phyloP scores from a whole-genome alignment of 2,113 vertebrate genomes.

The Athene cunicularia region DNA sequence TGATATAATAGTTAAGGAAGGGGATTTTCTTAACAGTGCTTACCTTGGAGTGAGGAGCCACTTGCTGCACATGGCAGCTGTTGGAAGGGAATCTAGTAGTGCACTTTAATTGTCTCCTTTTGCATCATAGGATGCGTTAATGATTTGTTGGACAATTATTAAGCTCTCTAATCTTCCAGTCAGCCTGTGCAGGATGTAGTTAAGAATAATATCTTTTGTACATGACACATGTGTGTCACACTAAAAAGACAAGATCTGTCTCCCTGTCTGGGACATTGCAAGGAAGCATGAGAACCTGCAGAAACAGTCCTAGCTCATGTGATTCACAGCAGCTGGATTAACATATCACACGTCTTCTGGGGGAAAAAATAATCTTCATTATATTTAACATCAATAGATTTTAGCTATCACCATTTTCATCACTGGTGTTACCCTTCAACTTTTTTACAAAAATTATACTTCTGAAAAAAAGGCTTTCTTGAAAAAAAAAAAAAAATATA shows the following conservation, averaged over 20 bases:
- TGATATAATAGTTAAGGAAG: not conserved
- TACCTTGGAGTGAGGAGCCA: not conserved
- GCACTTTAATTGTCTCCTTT: constrained; percentile 20
- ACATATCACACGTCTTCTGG: not conserved
- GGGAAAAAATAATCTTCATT: not conserved
- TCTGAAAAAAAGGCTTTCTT: not conserved
- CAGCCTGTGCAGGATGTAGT: constrained; percentile 14
- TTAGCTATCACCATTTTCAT: not conserved
- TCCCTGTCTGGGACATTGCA: not conserved
- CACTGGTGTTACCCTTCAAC: not conserved
- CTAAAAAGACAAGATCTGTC: not conserved
- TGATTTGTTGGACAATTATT: constrained; percentile 42
- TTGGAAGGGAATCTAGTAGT: not conserved
- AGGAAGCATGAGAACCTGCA: not conserved
- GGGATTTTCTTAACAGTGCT: not conserved
- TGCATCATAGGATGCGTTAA: constrained; percentile 25
- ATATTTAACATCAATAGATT: not conserved
- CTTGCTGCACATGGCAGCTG: not conserved
- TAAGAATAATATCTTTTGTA: not conserved
- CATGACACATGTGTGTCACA: not conserved
- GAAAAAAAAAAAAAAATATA: not conserved
- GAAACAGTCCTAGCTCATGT: not conserved
- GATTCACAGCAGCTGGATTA: not conserved
- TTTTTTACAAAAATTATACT: not conserved
- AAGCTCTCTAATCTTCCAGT: constrained; percentile 4